Conservation (phyloP, 2,888 invertebrate species). For the Caenorhabditis becei region DNA sequence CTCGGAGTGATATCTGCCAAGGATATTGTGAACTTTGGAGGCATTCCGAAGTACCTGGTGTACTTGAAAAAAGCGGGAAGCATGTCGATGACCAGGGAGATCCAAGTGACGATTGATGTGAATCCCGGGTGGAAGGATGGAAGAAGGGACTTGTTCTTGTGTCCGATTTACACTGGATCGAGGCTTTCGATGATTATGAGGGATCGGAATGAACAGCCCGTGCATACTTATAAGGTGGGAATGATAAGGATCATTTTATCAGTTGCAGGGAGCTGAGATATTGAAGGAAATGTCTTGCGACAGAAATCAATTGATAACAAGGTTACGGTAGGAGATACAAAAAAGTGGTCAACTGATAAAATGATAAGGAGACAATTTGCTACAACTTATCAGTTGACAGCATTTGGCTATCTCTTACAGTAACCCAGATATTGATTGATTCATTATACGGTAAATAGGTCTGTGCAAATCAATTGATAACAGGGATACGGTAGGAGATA, state of each 20-base stretch:
- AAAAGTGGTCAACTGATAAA: too few relatives aligned
- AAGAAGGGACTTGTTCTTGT: conserved; percentile 35
- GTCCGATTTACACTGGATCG: conserved; percentile 54
- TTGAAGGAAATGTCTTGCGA: too few relatives aligned
- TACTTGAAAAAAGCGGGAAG: conserved; percentile 30
- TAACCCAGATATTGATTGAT: too few relatives aligned
- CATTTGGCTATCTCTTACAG: too few relatives aligned
- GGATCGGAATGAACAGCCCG: conserved; percentile 29
- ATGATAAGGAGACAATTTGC: too few relatives aligned
- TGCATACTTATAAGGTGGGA: conserved; percentile 53
- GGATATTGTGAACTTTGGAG: conserved; percentile 32
- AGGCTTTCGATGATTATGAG: conserved; percentile 38
- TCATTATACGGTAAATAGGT: too few relatives aligned
- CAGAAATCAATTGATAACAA: too few relatives aligned
- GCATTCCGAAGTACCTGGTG: conserved; percentile 34
- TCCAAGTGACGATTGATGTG: conserved; percentile 47
- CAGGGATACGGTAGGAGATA: too few relatives aligned
- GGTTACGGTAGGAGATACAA: too few relatives aligned
- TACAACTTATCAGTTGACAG: too few relatives aligned
- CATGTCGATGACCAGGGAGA: conserved; percentile 22
- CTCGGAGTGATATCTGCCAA: conserved; percentile 40
- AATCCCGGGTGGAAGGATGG: conserved; percentile 38
- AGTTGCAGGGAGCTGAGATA: not conserved
- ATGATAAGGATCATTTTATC: not conserved
- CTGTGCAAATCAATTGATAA: too few relatives aligned